phyloP scores from a whole-genome alignment of 1,140 invertebrate species.

The Drosophila sulfurigaster region DNA sequence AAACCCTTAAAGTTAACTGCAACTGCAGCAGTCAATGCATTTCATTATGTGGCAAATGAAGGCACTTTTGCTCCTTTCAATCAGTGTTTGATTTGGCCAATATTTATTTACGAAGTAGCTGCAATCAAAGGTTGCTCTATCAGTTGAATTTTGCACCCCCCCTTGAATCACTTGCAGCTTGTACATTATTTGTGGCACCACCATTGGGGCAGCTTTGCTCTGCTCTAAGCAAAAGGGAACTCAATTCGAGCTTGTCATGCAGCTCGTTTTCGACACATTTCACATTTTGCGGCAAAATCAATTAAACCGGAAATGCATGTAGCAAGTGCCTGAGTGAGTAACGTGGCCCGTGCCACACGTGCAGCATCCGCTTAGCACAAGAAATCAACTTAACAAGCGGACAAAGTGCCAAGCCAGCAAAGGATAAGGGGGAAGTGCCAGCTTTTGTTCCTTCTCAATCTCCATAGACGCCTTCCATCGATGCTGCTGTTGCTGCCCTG shows the following conservation, averaged over 20 bases:
- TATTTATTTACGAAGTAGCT: slow-evolving; percentile 72
- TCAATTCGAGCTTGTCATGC: slow-evolving; percentile 29
- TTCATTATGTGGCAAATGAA: slow-evolving; percentile 52
- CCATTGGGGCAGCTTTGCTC: neutral
- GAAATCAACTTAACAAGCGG: slow-evolving; percentile 76
- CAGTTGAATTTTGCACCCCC: neutral
- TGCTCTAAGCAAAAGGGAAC: neutral
- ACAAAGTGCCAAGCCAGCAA: slow-evolving; percentile 58
- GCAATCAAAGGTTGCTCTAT: slow-evolving; percentile 61
- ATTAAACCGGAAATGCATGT: slow-evolving; percentile 82
- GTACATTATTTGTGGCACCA: slow-evolving; percentile 44
- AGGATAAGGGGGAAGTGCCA: slow-evolving; percentile 21
- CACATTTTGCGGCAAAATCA: slow-evolving; percentile 81
- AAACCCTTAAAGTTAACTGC: slow-evolving; percentile 10
- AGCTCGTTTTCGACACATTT: slow-evolving; percentile 75
- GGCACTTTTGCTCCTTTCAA: slow-evolving; percentile 63
- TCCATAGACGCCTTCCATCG: neutral
- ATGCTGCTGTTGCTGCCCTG: neutral
- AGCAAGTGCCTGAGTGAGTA: slow-evolving; percentile 36
- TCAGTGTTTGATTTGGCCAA: slow-evolving; percentile 70
- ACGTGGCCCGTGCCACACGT: slow-evolving; percentile 49
- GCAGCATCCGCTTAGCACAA: slow-evolving; percentile 73
- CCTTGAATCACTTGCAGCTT: slow-evolving; percentile 15
- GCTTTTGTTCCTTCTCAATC: slow-evolving; percentile 38
- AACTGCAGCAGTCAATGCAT: slow-evolving; percentile 15